phyloP scores from a whole-genome alignment of 1,140 invertebrate genomes.

The Drosophila orena region DNA sequence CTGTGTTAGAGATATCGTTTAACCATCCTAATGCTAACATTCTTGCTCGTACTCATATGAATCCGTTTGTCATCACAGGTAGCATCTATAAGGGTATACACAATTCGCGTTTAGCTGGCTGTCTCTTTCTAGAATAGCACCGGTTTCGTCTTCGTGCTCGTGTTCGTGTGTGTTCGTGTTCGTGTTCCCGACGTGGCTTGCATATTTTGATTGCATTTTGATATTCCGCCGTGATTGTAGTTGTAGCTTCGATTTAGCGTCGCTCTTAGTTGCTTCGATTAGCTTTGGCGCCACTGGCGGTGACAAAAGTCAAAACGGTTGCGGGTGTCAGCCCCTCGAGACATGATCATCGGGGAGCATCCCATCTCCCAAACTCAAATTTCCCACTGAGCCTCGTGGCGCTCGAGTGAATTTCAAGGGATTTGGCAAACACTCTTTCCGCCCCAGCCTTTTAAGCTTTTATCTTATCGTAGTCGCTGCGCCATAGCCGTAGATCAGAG shows the following conservation, averaged over 20 bases:
- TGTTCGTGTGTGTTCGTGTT: too few species aligned
- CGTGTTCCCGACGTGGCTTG: conserved; percentile 20
- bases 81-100: not conserved
- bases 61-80: not conserved
- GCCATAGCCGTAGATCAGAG: not conserved
- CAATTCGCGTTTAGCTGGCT: not conserved
- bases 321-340: conserved; percentile 36
- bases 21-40: too few species aligned
- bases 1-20: too few species aligned
- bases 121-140: conserved; percentile 14
- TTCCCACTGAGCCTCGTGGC: conserved; percentile 22
- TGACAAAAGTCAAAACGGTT: conserved; percentile 47
- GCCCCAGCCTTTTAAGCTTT: conserved; percentile 29
- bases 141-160: too few species aligned
- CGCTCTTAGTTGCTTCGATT: conserved; percentile 36
- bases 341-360: conserved; percentile 37
- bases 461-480: conserved; percentile 19
- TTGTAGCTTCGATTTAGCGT: not conserved
- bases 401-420: conserved; percentile 13
- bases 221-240: conserved; percentile 12
- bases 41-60: not conserved
- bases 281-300: conserved; percentile 40
- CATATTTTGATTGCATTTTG: conserved; percentile 45
- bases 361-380: conserved; percentile 10
- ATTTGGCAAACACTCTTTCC: conserved; percentile 31